A percentile compares a stretch with the other conserved stretches of the same genome.
Conservation (phyloP, 2,113 vertebrate genomes). For the Archilochus colubris region DNA sequence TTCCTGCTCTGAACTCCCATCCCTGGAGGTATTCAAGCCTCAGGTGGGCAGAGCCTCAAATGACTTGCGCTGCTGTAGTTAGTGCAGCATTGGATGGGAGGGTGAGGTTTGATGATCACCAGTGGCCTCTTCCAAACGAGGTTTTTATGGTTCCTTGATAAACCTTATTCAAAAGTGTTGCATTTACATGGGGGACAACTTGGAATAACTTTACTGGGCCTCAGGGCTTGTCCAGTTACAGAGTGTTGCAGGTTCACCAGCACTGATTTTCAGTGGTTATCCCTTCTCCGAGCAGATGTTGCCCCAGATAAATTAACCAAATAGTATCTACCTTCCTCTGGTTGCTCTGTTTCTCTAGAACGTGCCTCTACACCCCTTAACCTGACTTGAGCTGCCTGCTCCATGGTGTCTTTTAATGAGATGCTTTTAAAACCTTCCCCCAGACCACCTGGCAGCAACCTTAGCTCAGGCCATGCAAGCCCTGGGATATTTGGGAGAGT, state of each 20-base stretch:
- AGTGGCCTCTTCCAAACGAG: background rate
- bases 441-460: background rate
- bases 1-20: background rate
- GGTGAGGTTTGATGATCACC: background rate
- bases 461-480: background rate
- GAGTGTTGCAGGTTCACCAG: background rate
- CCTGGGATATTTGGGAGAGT: background rate
- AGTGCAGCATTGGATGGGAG: rapidly evolving
- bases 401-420: background rate
- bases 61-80: background rate
- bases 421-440: background rate
- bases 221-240: background rate
- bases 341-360: background rate
- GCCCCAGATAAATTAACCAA: background rate
- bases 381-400: background rate
- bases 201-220: background rate
- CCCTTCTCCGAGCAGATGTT: background rate
- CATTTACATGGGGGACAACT: background rate
- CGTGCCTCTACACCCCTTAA: background rate
- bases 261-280: background rate
- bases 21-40: background rate
- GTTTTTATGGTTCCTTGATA: rapidly evolving
- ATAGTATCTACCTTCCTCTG: background rate
- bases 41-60: background rate
- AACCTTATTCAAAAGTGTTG: background rate